Conservation (phyloP, 2,888 invertebrate species). For the Schizaphis graminum region DNA sequence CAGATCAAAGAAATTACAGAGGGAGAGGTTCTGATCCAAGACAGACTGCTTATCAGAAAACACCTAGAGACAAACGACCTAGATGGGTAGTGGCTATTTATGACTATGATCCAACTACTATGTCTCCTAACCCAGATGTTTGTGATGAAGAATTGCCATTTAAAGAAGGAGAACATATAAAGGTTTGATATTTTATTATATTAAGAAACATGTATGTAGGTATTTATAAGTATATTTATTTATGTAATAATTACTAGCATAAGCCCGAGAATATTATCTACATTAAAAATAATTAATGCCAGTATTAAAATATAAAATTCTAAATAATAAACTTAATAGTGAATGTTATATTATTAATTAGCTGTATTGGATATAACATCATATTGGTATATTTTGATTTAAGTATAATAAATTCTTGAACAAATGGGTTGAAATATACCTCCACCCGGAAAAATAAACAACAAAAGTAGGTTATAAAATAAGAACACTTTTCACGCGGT, state of each 20-base stretch:
- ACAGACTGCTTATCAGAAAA: conserved; percentile 44
- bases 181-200: conserved; percentile 73
- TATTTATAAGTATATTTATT: neutral
- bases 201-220: neutral
- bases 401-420: neutral
- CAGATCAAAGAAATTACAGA: conserved; percentile 70
- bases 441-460: neutral
- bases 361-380: neutral
- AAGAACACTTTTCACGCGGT: neutral
- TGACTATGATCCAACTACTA: conserved; percentile 96
- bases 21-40: conserved; percentile 56
- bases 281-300: neutral
- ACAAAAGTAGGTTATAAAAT: neutral
- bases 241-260: neutral
- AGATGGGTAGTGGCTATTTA: conserved; percentile 93
- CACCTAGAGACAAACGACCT: conserved; percentile 74
- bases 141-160: conserved; percentile 98
- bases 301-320: neutral
- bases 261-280: neutral
- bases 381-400: neutral
- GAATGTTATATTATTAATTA: neutral
- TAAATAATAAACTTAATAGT: neutral
- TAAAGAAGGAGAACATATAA: conserved; percentile 96
- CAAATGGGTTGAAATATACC: neutral
- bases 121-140: conserved; percentile 99